Evolutionary conservation across 2,113 vertebrate species (phyloP).

Genomic region (Mastomys natalensis): DNA sequence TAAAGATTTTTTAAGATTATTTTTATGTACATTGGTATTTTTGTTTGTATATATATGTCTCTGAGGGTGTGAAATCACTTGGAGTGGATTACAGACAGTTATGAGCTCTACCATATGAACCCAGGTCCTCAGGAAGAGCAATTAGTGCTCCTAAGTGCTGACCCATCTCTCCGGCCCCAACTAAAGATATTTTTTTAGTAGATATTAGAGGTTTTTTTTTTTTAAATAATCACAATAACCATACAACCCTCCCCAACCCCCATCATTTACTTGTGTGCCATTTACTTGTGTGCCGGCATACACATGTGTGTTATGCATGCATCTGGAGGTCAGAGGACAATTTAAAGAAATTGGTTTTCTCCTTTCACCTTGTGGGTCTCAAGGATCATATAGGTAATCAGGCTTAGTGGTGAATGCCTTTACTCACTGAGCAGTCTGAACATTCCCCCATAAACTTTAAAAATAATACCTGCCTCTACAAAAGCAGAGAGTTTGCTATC

Average conservation of each 20-base stretch:
- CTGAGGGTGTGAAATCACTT: too few species aligned
- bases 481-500: background rate
- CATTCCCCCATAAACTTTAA: background rate
- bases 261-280: too few species aligned
- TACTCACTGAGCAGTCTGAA: background rate
- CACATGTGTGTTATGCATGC: background rate
- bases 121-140: too few species aligned
- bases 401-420: background rate
- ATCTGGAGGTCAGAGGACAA: background rate
- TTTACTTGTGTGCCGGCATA: background rate
- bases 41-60: too few species aligned
- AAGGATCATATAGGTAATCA: background rate
- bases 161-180: too few species aligned
- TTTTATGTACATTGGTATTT: too few species aligned
- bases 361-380: background rate
- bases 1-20: background rate
- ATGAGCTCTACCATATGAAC: too few species aligned
- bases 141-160: too few species aligned
- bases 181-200: background rate
- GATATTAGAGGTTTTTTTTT: background rate
- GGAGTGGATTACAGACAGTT: too few species aligned
- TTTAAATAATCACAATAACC: background rate
- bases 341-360: background rate
- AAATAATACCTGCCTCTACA: background rate
- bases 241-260: too few species aligned